Percentiles rank a stretch among this genome's conserved stretches.
Conservation (phyloP, 64 coral and sea anemone genomes). For the Montipora efflorescens region DNA sequence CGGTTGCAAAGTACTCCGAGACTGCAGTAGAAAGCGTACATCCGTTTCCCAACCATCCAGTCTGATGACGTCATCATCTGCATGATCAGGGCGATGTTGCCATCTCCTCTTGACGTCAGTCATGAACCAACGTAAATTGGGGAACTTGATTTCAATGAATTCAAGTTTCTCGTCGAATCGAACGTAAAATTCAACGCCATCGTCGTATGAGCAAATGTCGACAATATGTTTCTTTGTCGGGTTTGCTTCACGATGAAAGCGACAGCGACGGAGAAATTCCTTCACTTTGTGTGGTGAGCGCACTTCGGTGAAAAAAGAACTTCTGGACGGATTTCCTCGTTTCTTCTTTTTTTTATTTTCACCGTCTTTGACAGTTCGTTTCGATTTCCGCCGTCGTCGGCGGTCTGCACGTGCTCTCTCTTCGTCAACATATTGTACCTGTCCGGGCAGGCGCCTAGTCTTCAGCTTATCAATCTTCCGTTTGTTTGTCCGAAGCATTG, state of each 20-base stretch:
- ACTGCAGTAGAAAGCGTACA: conserved; percentile 84
- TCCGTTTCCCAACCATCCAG: conserved; percentile 82
- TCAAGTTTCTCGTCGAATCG: conserved; percentile 58
- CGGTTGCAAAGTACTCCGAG: conserved; percentile 53
- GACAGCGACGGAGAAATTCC: conserved; percentile 16
- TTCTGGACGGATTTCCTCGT: conserved; percentile 78
- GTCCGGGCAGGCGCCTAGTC: not conserved
- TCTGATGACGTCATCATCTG: not conserved
- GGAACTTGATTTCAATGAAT: conserved; percentile 79
- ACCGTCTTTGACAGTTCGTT: not conserved
- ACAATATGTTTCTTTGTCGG: not conserved
- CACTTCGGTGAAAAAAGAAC: conserved; percentile 81
- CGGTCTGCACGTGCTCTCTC: not conserved
- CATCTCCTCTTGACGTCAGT: conserved; percentile 84
- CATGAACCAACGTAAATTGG: conserved; percentile 85
- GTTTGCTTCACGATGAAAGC: conserved; percentile 3
- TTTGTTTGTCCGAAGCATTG: conserved; percentile 72
- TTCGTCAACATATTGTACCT: not conserved
- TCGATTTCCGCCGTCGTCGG: not conserved
- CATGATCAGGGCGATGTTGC: not conserved
- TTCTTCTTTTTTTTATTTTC: conserved; percentile 60
- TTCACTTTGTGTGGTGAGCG: conserved; percentile 62
- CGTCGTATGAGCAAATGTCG: not conserved
- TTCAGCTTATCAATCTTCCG: not conserved
- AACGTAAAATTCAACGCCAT: conserved; percentile 65